These are phyloP conservation scores for Gymnobelideus leadbeateri DNA, from an alignment of 2,113 vertebrate genomes.

Conservation along the genomic window DNA sequence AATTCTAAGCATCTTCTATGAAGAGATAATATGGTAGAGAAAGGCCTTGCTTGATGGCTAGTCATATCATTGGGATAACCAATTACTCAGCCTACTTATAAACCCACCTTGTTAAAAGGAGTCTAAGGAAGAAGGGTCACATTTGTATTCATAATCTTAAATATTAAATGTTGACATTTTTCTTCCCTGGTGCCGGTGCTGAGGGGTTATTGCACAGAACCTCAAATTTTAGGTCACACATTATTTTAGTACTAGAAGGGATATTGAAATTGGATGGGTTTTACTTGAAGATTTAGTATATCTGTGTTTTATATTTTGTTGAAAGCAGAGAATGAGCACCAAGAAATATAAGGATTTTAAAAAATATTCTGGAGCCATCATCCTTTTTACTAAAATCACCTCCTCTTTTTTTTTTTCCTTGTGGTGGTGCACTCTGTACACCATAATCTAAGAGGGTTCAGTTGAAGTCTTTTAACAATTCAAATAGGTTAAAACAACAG, in stretches of 20 bases:
- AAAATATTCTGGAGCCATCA: background rate
- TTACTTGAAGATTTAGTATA: background rate
- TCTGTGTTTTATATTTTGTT: background rate
- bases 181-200: background rate
- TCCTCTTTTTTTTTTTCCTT: background rate
- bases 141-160: background rate
- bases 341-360: background rate
- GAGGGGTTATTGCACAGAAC: background rate
- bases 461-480: background rate
- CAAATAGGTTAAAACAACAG: background rate
- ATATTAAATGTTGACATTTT: background rate
- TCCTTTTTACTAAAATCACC: background rate
- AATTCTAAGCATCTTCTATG: background rate
- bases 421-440: background rate
- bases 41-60: background rate
- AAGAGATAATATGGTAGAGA: background rate
- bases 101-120: background rate
- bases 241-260: background rate
- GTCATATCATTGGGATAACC: background rate
- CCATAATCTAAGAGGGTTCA: background rate
- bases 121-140: no score
- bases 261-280: background rate
- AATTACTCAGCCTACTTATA: background rate
- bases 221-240: background rate
- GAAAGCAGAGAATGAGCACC: background rate